Base-by-base conservation (phyloP, 92 coral and sea anemone species). In the Epizoanthus fatuus region DNA sequence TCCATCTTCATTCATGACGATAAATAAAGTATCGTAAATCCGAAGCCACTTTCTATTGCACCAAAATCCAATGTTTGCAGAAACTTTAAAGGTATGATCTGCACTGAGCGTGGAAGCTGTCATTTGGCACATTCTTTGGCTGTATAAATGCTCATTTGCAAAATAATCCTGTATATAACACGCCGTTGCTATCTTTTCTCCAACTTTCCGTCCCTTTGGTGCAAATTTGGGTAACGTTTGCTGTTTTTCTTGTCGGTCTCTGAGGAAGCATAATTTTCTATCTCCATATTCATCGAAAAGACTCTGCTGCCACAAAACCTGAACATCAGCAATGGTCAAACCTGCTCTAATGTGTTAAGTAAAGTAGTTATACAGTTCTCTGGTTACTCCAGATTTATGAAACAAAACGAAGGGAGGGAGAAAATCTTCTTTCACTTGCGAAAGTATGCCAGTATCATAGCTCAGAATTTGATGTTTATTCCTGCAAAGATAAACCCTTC, bases 281-380 rank as follows among this genome's bases (percentile, higher is more conserved):
- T 25, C 0, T 3, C 90, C 90, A 72, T 86, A 80, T 59, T 86
- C 90, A 20, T 86, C 90, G 42, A 79, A 79, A 3, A 88, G 68
- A 68, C 78, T 87, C 35, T 81, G 91, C 45, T 87, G 91, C 87
- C 91, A 87, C 13, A 87, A 19, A 3, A 57, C 83, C 51, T 88
- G 91, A 29, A 88, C 91, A 82, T 88, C 91, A 10, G 76, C 17
- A 74, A 88, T 75, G 16, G 84, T 81, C 91, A 81, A 69, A 9
- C 87, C 84, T 7, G 91, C 83, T 10, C 83, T 87, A 10, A 81
- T 73, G 78, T 87, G 87, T 25, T 84, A 63, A 38, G 16, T 81
- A 47, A 88, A 4, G 38, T 51, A 73, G 38, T 55, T 67, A 59
- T 20, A 81, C 79, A 88, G 62, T 38, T 81, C 87, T 67, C 64